Conservation (phyloP, 23 tunicate species). For the Oikopleura dioica region DNA sequence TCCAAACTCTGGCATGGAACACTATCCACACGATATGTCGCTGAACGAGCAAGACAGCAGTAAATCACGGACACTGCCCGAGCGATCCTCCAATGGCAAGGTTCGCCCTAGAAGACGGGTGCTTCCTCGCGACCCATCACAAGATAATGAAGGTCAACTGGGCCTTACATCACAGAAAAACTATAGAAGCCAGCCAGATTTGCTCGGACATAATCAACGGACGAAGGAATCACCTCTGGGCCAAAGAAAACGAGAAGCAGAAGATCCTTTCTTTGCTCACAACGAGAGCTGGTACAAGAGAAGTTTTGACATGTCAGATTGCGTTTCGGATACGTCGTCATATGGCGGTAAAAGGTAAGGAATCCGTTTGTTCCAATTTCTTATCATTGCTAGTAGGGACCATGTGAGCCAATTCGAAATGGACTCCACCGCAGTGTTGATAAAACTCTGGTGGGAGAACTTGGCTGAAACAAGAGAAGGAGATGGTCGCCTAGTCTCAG, state of each 20-base stretch:
- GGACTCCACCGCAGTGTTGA: constrained; percentile 1
- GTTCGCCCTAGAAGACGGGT: background rate
- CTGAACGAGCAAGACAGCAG: background rate
- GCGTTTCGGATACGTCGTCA: no score
- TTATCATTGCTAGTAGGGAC: no score
- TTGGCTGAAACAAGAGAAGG: background rate
- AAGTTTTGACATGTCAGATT: no score
- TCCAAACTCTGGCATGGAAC: background rate
- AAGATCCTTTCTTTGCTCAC: no score
- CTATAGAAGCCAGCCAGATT: background rate
- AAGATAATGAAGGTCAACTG: background rate
- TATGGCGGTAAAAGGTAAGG: no score
- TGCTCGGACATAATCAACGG: no score
- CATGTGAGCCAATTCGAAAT: background rate
- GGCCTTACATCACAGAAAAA: no score
- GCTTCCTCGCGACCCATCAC: background rate
- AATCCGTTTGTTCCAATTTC: no score
- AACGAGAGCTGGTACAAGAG: no score
- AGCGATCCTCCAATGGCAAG: background rate
- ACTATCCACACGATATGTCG: background rate
- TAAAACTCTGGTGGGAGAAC: constrained; percentile 10
- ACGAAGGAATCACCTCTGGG: no score
- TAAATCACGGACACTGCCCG: background rate
- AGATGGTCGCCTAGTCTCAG: constrained; percentile 6
- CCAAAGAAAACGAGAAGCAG: no score